Base-by-base conservation (phyloP, 2,113 vertebrate genomes). In the Fregetta grallaria region DNA sequence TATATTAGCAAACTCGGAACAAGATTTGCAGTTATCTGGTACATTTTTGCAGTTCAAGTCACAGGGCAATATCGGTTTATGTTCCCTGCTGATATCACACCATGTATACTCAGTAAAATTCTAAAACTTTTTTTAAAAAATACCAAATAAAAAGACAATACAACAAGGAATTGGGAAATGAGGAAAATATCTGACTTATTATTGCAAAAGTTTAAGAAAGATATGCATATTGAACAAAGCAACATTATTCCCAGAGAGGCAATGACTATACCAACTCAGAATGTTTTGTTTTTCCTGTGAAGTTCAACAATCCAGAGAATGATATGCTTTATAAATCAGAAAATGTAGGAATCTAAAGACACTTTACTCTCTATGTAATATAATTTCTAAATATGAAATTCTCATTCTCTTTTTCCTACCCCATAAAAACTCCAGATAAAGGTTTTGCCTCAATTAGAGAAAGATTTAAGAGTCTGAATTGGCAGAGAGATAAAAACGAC, bases 391-490 rank as follows among this genome's bases (percentile, higher is more conserved):
- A 75, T 75, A 91, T 19, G 26, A 94, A 96, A 86, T 44, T 71
- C 56, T 88, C 29, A 19, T 82, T 95, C 42, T 62, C 30, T 74
- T 90, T 92, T 85, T 56, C 44, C 55, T 86, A 74, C 26, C 38
- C 36, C 34, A 87, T 93, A 93, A 92, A 93, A 93, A 65, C 36
- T 79, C 49, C 53, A 92, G 65, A 74, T 75, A 71, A 68, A 74
- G 9, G 12, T 85, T 97, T 95, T 96, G 18, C 76, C 32, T 96
- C 79, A 90, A 56, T 95, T 86, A 96, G 13, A 58, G 62, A 72
- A 90, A 85, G 55, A 95, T 88, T 95, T 94, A 84, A 30, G 32
- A 81, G 70, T 50, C 62, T 73, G 49, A 82, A 90, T 12, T 77
- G 70, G 52, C 66, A 91, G 82, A 93, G 45, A 55, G 36, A 58